These are phyloP conservation scores for Drosophila affinis DNA, from an alignment of 2,888 invertebrate genomes.

Conservation along the genomic window DNA sequence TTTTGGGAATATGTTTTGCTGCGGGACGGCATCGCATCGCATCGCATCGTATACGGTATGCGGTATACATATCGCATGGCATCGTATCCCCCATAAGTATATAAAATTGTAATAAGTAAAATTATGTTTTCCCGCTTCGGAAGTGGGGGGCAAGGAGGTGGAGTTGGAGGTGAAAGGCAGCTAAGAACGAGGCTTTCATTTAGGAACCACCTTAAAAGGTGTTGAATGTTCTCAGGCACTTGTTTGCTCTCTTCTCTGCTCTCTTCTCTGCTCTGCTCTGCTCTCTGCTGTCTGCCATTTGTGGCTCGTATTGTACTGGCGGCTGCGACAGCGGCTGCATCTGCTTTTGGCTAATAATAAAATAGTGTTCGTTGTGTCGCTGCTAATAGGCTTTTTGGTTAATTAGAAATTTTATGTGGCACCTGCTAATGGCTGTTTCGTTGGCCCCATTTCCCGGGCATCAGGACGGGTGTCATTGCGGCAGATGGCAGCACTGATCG, in stretches of 20 bases:
- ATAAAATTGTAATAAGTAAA: constrained; percentile 77
- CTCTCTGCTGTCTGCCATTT: constrained; percentile 4
- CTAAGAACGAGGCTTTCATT: constrained; percentile 53
- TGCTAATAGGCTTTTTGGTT: constrained; percentile 72
- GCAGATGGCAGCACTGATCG: constrained; percentile 23
- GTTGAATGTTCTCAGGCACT: constrained; percentile 52
- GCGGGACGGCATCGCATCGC: constrained; percentile 10
- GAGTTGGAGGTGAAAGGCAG: not conserved
- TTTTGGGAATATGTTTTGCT: constrained; percentile 70
- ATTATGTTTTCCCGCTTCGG: constrained; percentile 56
- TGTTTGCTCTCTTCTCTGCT: constrained; percentile 6
- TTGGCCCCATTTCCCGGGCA: not conserved
- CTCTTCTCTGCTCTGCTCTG: constrained; percentile 10
- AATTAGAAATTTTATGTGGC: constrained; percentile 72
- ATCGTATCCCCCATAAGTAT: constrained; percentile 48
- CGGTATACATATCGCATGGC: not conserved
- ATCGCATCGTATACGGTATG: not conserved
- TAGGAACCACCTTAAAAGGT: constrained; percentile 60
- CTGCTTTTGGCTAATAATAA: constrained; percentile 67
- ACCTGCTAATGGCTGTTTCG: constrained; percentile 38
- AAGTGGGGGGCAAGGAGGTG: not conserved
- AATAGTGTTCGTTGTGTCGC: constrained; percentile 64
- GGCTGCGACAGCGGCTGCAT: constrained; percentile 20
- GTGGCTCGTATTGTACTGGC: constrained; percentile 14
- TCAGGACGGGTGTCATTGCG: constrained; percentile 21